phyloP scores from a whole-genome alignment of 2,797 vertebrate genomes.

The Anableps anableps region DNA sequence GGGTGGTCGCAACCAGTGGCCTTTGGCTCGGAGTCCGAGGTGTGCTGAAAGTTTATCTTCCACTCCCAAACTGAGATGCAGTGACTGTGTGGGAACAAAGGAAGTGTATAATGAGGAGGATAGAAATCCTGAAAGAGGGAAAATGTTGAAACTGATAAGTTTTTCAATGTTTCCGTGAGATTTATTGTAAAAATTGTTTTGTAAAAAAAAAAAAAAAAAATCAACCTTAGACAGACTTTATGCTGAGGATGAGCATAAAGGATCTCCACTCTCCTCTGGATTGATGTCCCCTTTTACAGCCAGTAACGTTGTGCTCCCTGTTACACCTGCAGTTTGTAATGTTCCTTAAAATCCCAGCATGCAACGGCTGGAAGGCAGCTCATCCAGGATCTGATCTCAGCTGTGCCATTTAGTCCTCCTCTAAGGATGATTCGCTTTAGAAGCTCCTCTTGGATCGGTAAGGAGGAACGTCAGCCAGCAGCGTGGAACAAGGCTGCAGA shows the following conservation, averaged over 20 bases:
- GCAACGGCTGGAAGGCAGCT: constrained; percentile 46
- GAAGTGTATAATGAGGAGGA: constrained; percentile 26
- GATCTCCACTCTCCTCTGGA: constrained; percentile 46
- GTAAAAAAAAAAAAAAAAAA: constrained; percentile 35
- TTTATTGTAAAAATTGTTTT: constrained; percentile 38
- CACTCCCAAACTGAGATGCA: constrained; percentile 45
- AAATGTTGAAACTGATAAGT: constrained; percentile 28
- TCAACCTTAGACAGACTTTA: constrained; percentile 24
- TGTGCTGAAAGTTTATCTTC: constrained; percentile 74
- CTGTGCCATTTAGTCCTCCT: constrained; percentile 58
- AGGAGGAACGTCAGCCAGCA: constrained; percentile 42
- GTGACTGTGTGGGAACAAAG: constrained; percentile 53
- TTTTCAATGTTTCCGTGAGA: constrained; percentile 9
- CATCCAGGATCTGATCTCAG: constrained; percentile 69
- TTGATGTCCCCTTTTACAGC: constrained; percentile 33
- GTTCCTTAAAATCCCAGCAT: constrained; percentile 49
- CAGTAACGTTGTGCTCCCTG: constrained; percentile 37
- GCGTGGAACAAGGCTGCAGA: constrained; percentile 27
- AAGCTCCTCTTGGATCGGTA: constrained; percentile 66
- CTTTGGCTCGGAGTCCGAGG: constrained; percentile 68
- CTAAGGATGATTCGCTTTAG: constrained; percentile 30
- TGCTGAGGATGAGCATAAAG: constrained; percentile 40
- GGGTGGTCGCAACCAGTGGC: constrained; percentile 55
- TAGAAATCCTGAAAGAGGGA: constrained; percentile 15
- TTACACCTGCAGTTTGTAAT: constrained; percentile 56